A percentile compares a stretch with the other conserved stretches of the same genome.
These are phyloP conservation scores for Sisor rabdophorus DNA, from an alignment of 2,113 vertebrate genomes.

Conservation along the genomic window DNA sequence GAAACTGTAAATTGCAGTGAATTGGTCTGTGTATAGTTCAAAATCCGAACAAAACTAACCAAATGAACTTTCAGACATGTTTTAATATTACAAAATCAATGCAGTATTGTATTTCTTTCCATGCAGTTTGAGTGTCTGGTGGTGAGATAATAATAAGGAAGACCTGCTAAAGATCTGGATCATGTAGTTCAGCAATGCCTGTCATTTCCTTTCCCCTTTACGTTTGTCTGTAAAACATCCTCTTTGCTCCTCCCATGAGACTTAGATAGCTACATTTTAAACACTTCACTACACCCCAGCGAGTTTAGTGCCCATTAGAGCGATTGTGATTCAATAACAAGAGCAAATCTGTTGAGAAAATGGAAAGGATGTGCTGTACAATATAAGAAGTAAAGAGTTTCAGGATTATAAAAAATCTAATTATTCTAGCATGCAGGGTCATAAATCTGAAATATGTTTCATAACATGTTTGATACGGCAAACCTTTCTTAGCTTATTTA, in stretches of 20 bases:
- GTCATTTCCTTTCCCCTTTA: slow-evolving; percentile 8
- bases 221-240: slow-evolving; percentile 26
- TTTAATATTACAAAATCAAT: not conserved
- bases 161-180: slow-evolving; percentile 6
- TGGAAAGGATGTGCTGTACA: slow-evolving; percentile 1
- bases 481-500: too few relatives aligned
- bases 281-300: slow-evolving; percentile 32
- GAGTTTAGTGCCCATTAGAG: slow-evolving; percentile 17
- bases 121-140: not conserved
- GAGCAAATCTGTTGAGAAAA: not conserved
- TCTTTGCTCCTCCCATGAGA: slow-evolving; percentile 17
- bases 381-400: not conserved
- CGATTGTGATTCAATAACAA: slow-evolving; percentile 37
- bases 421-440: not conserved
- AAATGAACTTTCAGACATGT: not conserved
- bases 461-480: not conserved
- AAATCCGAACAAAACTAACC: not conserved
- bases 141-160: not conserved
- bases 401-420: not conserved
- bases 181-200: slow-evolving; percentile 21
- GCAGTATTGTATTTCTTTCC: not conserved
- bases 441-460: slow-evolving; percentile 5
- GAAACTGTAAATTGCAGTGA: not conserved
- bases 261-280: slow-evolving; percentile 30
- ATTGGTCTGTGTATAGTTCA: not conserved